Evolutionary conservation across 2,888 invertebrate genomes (phyloP).

Genomic region (Agrochola lychnidis): DNA sequence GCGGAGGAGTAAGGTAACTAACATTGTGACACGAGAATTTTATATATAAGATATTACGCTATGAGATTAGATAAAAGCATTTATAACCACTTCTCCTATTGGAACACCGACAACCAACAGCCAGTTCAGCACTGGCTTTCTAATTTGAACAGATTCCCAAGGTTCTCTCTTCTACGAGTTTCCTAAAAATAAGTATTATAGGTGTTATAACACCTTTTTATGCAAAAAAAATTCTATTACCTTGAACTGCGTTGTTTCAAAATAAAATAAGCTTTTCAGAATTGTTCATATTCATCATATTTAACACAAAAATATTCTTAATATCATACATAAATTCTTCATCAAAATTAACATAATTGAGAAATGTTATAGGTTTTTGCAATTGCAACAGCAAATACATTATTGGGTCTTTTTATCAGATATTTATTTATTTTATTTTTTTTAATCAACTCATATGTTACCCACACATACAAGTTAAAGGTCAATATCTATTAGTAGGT

Average conservation of each 20-base stretch:
- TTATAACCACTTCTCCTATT: no score
- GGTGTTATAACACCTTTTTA: not conserved
- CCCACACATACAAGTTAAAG: no score
- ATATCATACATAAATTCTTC: conserved; percentile 6
- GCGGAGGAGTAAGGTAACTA: no score
- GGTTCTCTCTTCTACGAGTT: not conserved
- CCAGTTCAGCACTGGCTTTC: no score
- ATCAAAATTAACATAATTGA: conserved; percentile 15
- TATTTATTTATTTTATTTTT: no score
- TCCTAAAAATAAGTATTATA: not conserved
- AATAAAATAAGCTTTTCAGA: conserved; percentile 13
- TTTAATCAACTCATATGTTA: no score
- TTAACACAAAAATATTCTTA: conserved; percentile 12
- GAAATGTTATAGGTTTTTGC: not conserved
- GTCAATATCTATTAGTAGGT: no score
- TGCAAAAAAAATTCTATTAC: not conserved
- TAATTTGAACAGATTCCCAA: not conserved
- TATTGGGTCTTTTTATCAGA: not conserved
- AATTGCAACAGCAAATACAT: not conserved
- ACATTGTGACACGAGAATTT: no score
- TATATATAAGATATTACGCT: no score
- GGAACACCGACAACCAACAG: no score
- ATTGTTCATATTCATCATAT: conserved; percentile 31
- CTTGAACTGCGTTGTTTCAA: conserved; percentile 4
- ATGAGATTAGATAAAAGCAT: no score